These are phyloP conservation scores for Eupithecia tripunctaria DNA, from an alignment of 2,888 invertebrate species.

Conservation along the genomic window DNA sequence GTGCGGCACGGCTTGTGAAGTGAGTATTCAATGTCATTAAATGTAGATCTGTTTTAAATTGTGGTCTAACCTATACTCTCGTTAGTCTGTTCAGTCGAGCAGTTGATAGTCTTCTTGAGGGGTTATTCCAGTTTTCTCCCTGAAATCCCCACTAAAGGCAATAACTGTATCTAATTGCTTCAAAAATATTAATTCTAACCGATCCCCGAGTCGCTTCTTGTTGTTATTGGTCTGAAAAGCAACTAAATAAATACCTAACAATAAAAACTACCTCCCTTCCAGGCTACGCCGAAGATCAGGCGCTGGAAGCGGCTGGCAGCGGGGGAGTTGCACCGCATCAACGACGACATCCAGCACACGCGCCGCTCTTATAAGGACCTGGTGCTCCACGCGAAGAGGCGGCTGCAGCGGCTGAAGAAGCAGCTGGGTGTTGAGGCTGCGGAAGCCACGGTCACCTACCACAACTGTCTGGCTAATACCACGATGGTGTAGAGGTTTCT, in stretches of 20 bases:
- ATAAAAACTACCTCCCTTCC: constrained; percentile 31
- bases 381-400: constrained; percentile 63
- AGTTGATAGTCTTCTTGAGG: too few relatives aligned
- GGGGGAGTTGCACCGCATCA: constrained; percentile 68
- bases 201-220: too few relatives aligned
- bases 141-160: too few relatives aligned
- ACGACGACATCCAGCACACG: constrained; percentile 70
- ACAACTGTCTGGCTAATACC: not conserved
- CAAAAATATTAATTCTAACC: too few relatives aligned
- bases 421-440: constrained; percentile 55
- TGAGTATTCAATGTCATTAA: constrained; percentile 48
- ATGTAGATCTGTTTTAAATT: too few relatives aligned
- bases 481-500: not conserved
- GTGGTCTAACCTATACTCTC: too few relatives aligned
- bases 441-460: constrained; percentile 26
- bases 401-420: constrained; percentile 63
- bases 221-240: too few relatives aligned
- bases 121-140: too few relatives aligned
- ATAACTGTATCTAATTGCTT: too few relatives aligned
- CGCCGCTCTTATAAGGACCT: constrained; percentile 67
- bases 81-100: too few relatives aligned
- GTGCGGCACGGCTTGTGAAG: constrained; percentile 70
- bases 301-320: constrained; percentile 72
- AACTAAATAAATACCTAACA: not conserved
- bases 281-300: constrained; percentile 63